A percentile compares a stretch with the other conserved stretches of the same genome.
Evolutionary conservation across 1,140 invertebrate genomes (phyloP).

Genomic region (Drosophila kohkoa): DNA sequence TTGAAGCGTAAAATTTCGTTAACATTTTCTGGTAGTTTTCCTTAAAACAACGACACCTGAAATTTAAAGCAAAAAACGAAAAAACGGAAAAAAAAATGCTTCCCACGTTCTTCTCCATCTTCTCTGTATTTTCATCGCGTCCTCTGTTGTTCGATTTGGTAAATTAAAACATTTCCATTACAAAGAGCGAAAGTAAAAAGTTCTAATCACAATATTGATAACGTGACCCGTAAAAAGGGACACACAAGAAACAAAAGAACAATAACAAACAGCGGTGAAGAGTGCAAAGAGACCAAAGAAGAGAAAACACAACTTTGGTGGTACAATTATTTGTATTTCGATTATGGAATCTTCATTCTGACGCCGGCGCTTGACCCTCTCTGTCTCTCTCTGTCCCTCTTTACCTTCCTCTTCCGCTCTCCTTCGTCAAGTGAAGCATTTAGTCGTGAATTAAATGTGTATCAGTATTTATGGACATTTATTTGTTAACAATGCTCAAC

Average conservation of each 20-base stretch:
- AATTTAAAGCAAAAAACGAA: no score
- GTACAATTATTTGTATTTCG: slow-evolving; percentile 42
- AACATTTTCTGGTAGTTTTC: no score
- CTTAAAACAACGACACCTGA: no score
- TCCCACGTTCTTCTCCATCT: background rate
- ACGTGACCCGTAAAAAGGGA: slow-evolving; percentile 20
- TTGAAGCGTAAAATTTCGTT: no score
- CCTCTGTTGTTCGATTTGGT: slow-evolving; percentile 3
- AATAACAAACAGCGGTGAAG: slow-evolving; percentile 8
- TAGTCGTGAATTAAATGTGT: slow-evolving; percentile 49
- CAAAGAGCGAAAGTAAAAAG: slow-evolving; percentile 33
- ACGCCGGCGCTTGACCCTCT: slow-evolving; percentile 5
- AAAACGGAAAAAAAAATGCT: background rate
- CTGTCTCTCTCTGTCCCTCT: no score
- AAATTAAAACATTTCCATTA: slow-evolving; percentile 24
- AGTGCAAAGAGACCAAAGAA: background rate
- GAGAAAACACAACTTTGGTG: slow-evolving; percentile 17
- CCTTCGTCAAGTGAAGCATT: background rate
- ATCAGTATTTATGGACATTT: slow-evolving; percentile 30
- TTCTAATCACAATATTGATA: slow-evolving; percentile 48
- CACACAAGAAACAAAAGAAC: slow-evolving; percentile 24
- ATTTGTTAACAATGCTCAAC: slow-evolving; percentile 15
- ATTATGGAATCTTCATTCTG: slow-evolving; percentile 39
- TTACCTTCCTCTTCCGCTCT: no score
- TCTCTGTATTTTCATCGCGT: background rate